Percentiles rank a stretch among this genome's conserved stretches.
These are phyloP conservation scores for Synergus umbraculus DNA, from an alignment of 2,888 invertebrate species.

Conservation along the genomic window DNA sequence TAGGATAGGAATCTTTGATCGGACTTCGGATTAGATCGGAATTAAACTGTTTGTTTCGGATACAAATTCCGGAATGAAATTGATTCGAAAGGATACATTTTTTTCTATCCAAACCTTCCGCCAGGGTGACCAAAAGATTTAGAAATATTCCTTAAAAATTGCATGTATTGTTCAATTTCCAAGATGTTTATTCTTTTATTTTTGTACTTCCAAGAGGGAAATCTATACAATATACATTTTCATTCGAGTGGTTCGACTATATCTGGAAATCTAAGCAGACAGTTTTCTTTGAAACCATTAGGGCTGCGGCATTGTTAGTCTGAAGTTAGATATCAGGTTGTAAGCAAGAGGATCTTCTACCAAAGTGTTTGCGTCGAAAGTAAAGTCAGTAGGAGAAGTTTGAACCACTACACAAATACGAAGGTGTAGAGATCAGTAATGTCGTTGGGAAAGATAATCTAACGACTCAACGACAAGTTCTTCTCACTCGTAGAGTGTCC, in stretches of 20 bases:
- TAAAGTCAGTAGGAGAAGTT: not conserved
- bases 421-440: not conserved
- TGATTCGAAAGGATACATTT: too few species aligned
- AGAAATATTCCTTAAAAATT: too few species aligned
- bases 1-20: too few species aligned
- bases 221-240: not conserved
- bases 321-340: not conserved
- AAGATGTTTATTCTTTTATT: too few species aligned
- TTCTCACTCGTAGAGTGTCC: not conserved
- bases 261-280: not conserved
- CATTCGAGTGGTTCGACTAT: not conserved
- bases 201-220: too few species aligned
- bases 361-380: not conserved
- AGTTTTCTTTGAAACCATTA: not conserved
- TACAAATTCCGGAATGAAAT: too few species aligned
- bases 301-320: slow-evolving; percentile 1
- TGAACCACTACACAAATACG: not conserved
- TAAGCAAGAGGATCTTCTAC: not conserved
- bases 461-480: not conserved
- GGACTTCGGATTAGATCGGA: too few species aligned
- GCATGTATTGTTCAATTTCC: too few species aligned
- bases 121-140: too few species aligned
- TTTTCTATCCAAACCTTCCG: too few species aligned
- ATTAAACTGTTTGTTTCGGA: too few species aligned
- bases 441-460: not conserved